Evolutionary conservation across 2,797 vertebrate genomes (phyloP).

Genomic region (Gadopsis bispinosus): DNA sequence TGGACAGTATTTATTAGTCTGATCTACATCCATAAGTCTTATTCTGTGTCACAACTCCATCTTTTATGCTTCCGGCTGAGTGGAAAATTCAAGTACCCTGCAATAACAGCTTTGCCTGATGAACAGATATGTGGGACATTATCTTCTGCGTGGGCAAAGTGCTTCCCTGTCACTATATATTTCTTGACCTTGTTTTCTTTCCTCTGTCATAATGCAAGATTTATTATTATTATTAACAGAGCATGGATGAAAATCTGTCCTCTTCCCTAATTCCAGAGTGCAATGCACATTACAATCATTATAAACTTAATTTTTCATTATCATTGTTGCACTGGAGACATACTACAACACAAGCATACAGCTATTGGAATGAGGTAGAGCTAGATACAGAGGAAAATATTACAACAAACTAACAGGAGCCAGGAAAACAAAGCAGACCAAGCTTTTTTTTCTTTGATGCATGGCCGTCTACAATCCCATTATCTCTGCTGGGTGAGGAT

Average conservation of each 20-base stretch:
- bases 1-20: slow-evolving; percentile 77
- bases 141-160: slow-evolving; percentile 25
- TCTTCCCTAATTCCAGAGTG: slow-evolving; percentile 4
- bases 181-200: slow-evolving; percentile 25
- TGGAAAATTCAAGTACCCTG: slow-evolving; percentile 53
- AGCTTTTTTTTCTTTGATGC: slow-evolving; percentile 50
- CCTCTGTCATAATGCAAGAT: slow-evolving; percentile 19
- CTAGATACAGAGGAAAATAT: slow-evolving; percentile 20
- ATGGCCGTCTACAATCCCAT: slow-evolving; percentile 36
- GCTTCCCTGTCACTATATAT: slow-evolving; percentile 24
- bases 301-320: slow-evolving; percentile 1
- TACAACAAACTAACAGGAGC: slow-evolving; percentile 7
- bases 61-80: slow-evolving; percentile 59
- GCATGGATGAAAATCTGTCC: not conserved
- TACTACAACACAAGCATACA: not conserved
- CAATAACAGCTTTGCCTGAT: slow-evolving; percentile 54
- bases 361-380: not conserved
- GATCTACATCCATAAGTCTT: slow-evolving; percentile 74
- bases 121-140: slow-evolving; percentile 52
- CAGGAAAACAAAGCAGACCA: slow-evolving; percentile 34
- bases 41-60: slow-evolving; percentile 67
- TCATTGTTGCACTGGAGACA: not conserved
- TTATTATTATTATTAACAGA: slow-evolving; percentile 9
- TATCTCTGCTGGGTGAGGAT: slow-evolving; percentile 39
- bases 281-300: slow-evolving; percentile 9